Conservation (phyloP, 2,888 invertebrate genomes). For the Drosophila tanythrix region DNA sequence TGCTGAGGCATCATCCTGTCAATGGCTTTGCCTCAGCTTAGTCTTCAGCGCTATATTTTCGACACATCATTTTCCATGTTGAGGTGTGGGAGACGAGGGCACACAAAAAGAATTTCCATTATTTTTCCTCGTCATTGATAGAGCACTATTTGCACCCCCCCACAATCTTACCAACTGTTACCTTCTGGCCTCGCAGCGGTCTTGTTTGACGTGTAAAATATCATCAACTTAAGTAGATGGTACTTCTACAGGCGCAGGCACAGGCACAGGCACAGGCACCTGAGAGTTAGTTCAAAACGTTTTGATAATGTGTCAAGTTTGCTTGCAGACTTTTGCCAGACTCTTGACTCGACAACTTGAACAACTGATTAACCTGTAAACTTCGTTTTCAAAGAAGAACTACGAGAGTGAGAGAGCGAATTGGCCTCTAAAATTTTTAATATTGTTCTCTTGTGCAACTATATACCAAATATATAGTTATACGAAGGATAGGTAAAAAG, state of each 20-base stretch:
- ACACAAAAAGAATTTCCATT: slow-evolving; percentile 68
- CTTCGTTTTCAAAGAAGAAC: not conserved
- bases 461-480: not conserved
- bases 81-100: slow-evolving; percentile 50
- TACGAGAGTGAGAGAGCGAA: not conserved
- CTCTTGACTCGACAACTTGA: slow-evolving; percentile 39
- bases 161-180: slow-evolving; percentile 27
- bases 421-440: not conserved
- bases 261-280: not conserved
- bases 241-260: slow-evolving; percentile 14
- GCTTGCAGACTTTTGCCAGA: slow-evolving; percentile 24
- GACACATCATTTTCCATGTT: slow-evolving; percentile 75
- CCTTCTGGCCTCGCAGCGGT: not conserved
- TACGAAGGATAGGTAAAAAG: not conserved
- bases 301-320: slow-evolving; percentile 64
- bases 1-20: slow-evolving; percentile 68
- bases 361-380: slow-evolving; percentile 51
- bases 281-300: slow-evolving; percentile 30
- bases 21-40: slow-evolving; percentile 60
- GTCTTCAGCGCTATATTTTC: slow-evolving; percentile 53
- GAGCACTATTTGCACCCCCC: slow-evolving; percentile 28
- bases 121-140: slow-evolving; percentile 61
- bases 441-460: not conserved
- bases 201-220: slow-evolving; percentile 60
- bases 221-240: slow-evolving; percentile 69